These are phyloP conservation scores for Junonia oenone DNA, from an alignment of 2,888 invertebrate species.

Conservation along the genomic window DNA sequence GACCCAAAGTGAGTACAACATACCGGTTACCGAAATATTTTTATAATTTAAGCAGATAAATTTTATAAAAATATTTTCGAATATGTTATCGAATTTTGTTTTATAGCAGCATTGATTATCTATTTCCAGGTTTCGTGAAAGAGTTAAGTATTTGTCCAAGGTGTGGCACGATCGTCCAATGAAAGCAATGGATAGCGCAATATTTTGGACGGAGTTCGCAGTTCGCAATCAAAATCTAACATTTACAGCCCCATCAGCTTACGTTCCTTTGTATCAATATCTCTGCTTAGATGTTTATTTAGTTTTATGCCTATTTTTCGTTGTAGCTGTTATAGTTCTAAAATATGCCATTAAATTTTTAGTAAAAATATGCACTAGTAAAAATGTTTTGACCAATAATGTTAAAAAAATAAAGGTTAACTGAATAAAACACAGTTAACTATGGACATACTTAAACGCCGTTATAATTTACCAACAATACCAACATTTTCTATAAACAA, in stretches of 20 bases:
- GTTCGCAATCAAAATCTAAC: constrained; percentile 62
- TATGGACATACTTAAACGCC: neutral
- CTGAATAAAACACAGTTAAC: neutral
- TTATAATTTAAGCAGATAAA: no score
- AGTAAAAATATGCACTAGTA: neutral
- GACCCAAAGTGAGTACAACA: constrained; percentile 65
- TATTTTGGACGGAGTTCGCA: constrained; percentile 80
- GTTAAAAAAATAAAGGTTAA: neutral
- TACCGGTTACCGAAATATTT: neutral
- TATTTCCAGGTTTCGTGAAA: constrained; percentile 41
- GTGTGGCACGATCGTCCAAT: constrained; percentile 73
- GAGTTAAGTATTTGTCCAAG: constrained; percentile 60
- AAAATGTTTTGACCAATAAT: neutral
- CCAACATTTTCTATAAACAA: no score
- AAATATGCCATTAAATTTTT: neutral
- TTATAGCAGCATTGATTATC: no score
- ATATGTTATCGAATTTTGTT: no score
- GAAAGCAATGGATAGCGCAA: constrained; percentile 70
- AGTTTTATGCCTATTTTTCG: constrained; percentile 2
- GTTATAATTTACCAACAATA: no score
- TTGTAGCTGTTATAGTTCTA: neutral
- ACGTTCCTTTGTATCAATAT: constrained; percentile 57
- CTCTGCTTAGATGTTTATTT: constrained; percentile 48
- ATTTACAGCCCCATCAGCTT: constrained; percentile 50
- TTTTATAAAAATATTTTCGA: no score